These are phyloP conservation scores for Platichthys flesus DNA, from an alignment of 2,113 vertebrate genomes.

Conservation along the genomic window DNA sequence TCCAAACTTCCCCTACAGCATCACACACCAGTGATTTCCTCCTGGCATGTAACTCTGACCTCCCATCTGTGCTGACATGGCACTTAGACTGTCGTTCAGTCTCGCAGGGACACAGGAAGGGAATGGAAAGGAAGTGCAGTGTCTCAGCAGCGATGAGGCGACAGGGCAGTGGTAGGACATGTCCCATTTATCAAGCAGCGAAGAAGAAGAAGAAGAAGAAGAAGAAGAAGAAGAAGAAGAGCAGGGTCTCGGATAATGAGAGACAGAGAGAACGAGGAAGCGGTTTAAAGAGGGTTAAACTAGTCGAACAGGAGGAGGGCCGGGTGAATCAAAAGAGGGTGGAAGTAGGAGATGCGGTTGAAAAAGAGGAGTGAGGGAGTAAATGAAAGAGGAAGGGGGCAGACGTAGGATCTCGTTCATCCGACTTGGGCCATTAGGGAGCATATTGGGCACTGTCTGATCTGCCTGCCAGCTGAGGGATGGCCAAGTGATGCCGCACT, in stretches of 20 bases:
- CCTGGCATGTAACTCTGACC: constrained; percentile 40
- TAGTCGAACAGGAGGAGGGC: constrained; percentile 19
- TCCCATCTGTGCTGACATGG: constrained; percentile 53
- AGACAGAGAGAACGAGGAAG: constrained; percentile 32
- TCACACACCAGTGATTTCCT: constrained; percentile 38
- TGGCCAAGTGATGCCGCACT: constrained; percentile 73
- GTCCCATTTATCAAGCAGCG: constrained; percentile 16
- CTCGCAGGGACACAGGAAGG: background rate
- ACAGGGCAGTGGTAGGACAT: background rate
- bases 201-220: background rate
- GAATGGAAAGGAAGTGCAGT: too few species aligned
- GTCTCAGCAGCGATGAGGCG: constrained; percentile 11
- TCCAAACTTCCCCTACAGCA: constrained; percentile 15
- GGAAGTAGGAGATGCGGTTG: constrained; percentile 31
- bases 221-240: constrained; percentile 8
- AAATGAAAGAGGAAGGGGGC: too few species aligned
- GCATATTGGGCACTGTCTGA: constrained; percentile 83
- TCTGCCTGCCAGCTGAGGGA: constrained; percentile 79
- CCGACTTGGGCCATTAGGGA: constrained; percentile 79
- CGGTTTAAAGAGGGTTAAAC: constrained; percentile 48
- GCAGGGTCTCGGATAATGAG: constrained; percentile 31
- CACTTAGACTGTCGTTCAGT: constrained; percentile 28
- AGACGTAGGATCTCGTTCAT: constrained; percentile 65
- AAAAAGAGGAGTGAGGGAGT: constrained; percentile 25
- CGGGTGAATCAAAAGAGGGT: constrained; percentile 20